phyloP scores from a whole-genome alignment of 2,797 vertebrate genomes.

The Tympanoctomys barrerae region DNA sequence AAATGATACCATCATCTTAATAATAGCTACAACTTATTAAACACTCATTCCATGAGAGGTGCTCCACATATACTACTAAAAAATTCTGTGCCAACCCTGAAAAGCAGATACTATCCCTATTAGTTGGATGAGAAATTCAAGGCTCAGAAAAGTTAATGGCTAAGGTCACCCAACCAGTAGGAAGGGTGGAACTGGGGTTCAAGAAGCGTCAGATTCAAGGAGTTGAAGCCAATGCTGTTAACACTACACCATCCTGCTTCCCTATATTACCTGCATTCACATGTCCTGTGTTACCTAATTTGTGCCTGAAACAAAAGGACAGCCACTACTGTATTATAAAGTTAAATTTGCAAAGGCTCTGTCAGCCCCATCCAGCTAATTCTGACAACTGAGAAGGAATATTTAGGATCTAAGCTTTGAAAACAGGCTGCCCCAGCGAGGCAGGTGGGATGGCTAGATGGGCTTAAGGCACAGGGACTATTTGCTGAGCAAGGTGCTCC shows the following conservation, averaged over 20 bases:
- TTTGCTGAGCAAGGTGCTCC: constrained; percentile 82
- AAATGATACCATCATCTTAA: background rate
- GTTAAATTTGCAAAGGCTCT: background rate
- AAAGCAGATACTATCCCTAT: background rate
- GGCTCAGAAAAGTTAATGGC: background rate
- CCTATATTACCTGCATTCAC: background rate
- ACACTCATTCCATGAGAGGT: background rate
- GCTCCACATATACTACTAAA: too few species aligned
- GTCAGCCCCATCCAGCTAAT: background rate
- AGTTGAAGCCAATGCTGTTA: background rate
- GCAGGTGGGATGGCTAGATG: constrained; percentile 33
- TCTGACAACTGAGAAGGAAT: background rate
- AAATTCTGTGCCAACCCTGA: background rate
- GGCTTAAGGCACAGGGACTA: constrained; percentile 52
- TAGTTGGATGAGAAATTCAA: background rate
- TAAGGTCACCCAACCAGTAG: background rate
- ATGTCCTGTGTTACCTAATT: background rate
- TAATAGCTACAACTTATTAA: background rate
- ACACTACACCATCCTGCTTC: background rate
- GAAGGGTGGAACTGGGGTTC: background rate
- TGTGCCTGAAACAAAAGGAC: constrained; percentile 19
- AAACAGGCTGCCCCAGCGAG: constrained; percentile 1
- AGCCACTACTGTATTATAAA: background rate
- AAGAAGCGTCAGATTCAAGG: background rate
- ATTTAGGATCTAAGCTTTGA: background rate